Evolutionary conservation across 2,888 invertebrate species (phyloP).

Genomic region (Calephelis perditalis): DNA sequence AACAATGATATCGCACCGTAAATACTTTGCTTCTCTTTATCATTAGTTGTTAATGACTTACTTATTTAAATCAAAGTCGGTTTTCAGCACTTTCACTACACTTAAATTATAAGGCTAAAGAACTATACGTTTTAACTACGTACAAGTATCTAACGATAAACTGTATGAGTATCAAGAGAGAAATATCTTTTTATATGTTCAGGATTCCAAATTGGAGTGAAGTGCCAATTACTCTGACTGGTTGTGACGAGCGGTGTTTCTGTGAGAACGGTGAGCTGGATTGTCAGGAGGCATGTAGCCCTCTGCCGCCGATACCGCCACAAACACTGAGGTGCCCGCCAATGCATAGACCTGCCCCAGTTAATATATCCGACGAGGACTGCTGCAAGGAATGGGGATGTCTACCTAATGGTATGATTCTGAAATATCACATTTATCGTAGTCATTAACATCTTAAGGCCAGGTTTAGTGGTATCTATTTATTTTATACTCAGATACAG

Average conservation of each 20-base stretch:
- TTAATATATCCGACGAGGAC: slow-evolving; percentile 84
- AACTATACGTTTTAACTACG: too few species aligned
- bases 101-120: too few species aligned
- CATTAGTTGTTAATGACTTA: too few species aligned
- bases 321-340: slow-evolving; percentile 84
- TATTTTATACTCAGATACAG: too few species aligned
- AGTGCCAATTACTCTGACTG: slow-evolving; percentile 87
- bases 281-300: slow-evolving; percentile 89
- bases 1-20: too few species aligned
- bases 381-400: slow-evolving; percentile 91
- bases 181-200: slow-evolving; percentile 22
- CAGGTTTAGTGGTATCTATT: too few species aligned
- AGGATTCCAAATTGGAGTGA: slow-evolving; percentile 88
- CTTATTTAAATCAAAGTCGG: too few species aligned
- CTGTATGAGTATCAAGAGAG: too few species aligned
- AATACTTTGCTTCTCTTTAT: too few species aligned
- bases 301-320: slow-evolving; percentile 87
- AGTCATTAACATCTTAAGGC: too few species aligned
- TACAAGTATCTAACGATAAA: too few species aligned
- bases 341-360: slow-evolving; percentile 80
- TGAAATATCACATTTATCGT: neutral
- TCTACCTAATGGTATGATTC: slow-evolving; percentile 53
- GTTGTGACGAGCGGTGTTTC: slow-evolving; percentile 91
- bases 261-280: slow-evolving; percentile 93
- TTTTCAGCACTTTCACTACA: too few species aligned